Evolutionary conservation across 1,140 invertebrate genomes (phyloP).

Genomic region (Stegodyphus mimosarum): DNA sequence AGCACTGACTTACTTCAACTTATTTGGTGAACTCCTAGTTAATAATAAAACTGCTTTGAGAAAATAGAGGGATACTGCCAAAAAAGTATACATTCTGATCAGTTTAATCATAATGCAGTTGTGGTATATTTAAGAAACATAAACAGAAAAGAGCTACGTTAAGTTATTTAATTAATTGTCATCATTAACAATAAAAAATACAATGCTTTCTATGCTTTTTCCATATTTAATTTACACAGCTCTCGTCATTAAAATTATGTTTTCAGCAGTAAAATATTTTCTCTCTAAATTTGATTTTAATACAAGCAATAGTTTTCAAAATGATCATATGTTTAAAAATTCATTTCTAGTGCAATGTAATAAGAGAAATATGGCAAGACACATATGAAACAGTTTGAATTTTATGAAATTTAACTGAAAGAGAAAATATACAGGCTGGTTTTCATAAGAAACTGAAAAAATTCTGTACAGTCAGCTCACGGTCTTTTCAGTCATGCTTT

Average conservation of each 20-base stretch:
- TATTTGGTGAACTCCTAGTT: too few relatives aligned
- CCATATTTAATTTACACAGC: background rate
- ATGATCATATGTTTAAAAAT: constrained; percentile 33
- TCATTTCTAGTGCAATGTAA: constrained; percentile 30
- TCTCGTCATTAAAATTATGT: background rate
- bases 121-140: background rate
- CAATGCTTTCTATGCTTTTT: constrained; percentile 5
- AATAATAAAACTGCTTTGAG: too few relatives aligned
- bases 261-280: constrained; percentile 38
- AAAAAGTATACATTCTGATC: too few relatives aligned
- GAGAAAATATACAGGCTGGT: constrained; percentile 31
- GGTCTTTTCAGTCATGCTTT: background rate
- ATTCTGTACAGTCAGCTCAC: constrained; percentile 42
- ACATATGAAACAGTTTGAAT: background rate
- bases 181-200: constrained; percentile 30
- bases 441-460: constrained; percentile 20
- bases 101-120: background rate
- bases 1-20: too few relatives aligned
- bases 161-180: background rate
- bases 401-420: constrained; percentile 13
- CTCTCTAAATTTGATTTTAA: constrained; percentile 8
- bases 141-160: constrained; percentile 1
- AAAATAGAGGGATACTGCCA: too few relatives aligned
- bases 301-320: constrained; percentile 27
- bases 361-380: constrained; percentile 39